Conservation (phyloP, 2,888 invertebrate species). For the Drosophila recens region DNA sequence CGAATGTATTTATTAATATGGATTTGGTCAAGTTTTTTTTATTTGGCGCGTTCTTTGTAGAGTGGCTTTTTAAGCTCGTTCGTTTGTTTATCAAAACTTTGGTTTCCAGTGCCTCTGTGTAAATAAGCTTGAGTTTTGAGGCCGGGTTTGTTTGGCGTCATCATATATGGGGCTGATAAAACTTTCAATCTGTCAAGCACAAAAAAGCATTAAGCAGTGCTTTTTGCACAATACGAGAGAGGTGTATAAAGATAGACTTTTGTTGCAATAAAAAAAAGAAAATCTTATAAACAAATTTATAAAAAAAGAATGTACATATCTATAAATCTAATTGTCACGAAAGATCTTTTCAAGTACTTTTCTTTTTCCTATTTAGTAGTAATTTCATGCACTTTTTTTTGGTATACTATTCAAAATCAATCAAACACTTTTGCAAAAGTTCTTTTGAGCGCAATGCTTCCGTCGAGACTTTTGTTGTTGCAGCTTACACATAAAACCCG, state of each 20-base stretch:
- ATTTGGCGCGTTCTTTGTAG: slow-evolving; percentile 14
- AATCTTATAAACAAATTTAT: too few species aligned
- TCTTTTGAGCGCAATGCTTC: not conserved
- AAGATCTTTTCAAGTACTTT: too few species aligned
- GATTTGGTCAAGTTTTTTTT: not conserved
- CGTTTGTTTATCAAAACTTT: slow-evolving; percentile 38
- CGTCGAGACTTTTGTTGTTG: slow-evolving; percentile 59
- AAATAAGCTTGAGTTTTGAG: slow-evolving; percentile 47
- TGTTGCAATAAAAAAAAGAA: too few species aligned
- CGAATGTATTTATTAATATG: not conserved
- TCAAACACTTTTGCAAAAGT: slow-evolving; percentile 10
- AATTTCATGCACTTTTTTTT: not conserved
- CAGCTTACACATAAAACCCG: slow-evolving; percentile 66
- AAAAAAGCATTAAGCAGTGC: slow-evolving; percentile 71
- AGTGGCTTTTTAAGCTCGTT: slow-evolving; percentile 45
- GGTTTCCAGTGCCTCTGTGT: slow-evolving; percentile 2
- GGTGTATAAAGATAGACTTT: slow-evolving; percentile 27
- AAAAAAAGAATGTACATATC: too few species aligned
- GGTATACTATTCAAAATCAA: not conserved
- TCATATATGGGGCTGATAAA: slow-evolving; percentile 44
- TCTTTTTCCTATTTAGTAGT: not conserved
- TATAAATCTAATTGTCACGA: too few species aligned
- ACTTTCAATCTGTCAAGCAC: slow-evolving; percentile 72
- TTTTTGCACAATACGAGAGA: slow-evolving; percentile 39
- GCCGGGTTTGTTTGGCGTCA: slow-evolving; percentile 11